Evolutionary conservation across 2,797 vertebrate species (phyloP).

Genomic region (Yasuhikotakia modesta): DNA sequence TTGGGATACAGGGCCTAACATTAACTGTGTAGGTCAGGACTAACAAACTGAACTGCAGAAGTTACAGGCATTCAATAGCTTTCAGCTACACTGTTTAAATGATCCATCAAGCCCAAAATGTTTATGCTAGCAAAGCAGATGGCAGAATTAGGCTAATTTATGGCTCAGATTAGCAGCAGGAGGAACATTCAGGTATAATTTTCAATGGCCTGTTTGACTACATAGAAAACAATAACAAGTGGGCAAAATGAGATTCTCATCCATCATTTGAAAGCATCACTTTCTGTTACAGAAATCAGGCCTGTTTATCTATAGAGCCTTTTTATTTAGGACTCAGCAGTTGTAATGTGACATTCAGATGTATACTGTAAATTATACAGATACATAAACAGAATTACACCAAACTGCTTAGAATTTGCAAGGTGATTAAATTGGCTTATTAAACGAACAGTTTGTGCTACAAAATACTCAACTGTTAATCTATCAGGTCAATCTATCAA

Average conservation of each 20-base stretch:
- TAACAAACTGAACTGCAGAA: conserved; percentile 11
- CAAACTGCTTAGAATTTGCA: neutral
- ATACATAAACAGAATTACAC: neutral
- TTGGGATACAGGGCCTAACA: neutral
- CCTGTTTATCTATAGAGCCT: conserved; percentile 6
- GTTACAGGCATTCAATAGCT: neutral
- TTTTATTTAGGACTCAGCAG: neutral
- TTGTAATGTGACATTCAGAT: conserved; percentile 3
- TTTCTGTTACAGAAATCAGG: neutral
- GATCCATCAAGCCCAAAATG: conserved; percentile 9
- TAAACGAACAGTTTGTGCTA: conserved; percentile 17
- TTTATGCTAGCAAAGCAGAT: conserved; percentile 47
- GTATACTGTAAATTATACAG: conserved; percentile 1
- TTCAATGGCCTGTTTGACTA: conserved; percentile 30
- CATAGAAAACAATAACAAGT: conserved; percentile 23
- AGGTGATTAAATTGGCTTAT: conserved; percentile 15
- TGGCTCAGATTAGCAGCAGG: conserved; percentile 47
- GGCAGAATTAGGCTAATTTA: conserved; percentile 48
- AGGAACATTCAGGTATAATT: conserved; percentile 30
- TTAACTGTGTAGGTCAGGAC: neutral
- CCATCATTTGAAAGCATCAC: conserved; percentile 15
- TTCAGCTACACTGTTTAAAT: conserved; percentile 26
- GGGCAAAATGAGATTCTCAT: conserved; percentile 11
- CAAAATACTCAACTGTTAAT: neutral
- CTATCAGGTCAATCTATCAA: neutral